A percentile compares a stretch with the other conserved stretches of the same genome.
Conservation (phyloP, 2,888 invertebrate species). For the Sinodicranocentrus sp. region DNA sequence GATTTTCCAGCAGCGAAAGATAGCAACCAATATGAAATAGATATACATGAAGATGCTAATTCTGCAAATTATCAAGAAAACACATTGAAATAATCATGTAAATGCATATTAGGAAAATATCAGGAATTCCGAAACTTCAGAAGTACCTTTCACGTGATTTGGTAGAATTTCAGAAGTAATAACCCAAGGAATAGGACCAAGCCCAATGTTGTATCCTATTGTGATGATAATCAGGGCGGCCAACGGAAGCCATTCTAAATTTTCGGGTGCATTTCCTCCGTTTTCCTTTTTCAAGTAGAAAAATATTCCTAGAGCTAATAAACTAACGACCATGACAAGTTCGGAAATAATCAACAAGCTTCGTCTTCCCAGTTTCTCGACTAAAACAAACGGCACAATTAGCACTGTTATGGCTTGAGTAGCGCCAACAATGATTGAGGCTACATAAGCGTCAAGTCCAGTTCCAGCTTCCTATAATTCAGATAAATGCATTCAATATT, state of each 20-base stretch:
- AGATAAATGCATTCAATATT: neutral
- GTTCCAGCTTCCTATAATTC: constrained; percentile 60
- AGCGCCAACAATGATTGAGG: constrained; percentile 67
- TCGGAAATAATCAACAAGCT: constrained; percentile 67
- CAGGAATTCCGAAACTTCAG: neutral
- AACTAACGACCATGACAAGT: constrained; percentile 64
- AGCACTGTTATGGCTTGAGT: constrained; percentile 68
- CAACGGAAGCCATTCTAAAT: constrained; percentile 66
- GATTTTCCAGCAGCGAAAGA: constrained; percentile 64
- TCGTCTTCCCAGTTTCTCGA: constrained; percentile 67
- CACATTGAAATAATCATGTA: constrained; percentile 12
- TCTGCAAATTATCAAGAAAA: constrained; percentile 39
- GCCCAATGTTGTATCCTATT: constrained; percentile 70
- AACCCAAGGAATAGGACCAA: constrained; percentile 73
- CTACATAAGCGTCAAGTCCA: constrained; percentile 55
- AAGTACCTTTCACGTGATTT: constrained; percentile 66
- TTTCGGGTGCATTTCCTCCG: constrained; percentile 34
- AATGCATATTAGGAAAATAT: no score
- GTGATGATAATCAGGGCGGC: constrained; percentile 61
- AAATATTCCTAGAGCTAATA: constrained; percentile 66
- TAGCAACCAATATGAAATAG: constrained; percentile 66
- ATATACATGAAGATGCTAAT: constrained; percentile 56
- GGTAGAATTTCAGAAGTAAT: constrained; percentile 70
- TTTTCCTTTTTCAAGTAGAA: constrained; percentile 67
- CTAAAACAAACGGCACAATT: constrained; percentile 66